Evolutionary conservation across 1,140 invertebrate species (phyloP).

Genomic region (Cataglyphis hispanica): DNA sequence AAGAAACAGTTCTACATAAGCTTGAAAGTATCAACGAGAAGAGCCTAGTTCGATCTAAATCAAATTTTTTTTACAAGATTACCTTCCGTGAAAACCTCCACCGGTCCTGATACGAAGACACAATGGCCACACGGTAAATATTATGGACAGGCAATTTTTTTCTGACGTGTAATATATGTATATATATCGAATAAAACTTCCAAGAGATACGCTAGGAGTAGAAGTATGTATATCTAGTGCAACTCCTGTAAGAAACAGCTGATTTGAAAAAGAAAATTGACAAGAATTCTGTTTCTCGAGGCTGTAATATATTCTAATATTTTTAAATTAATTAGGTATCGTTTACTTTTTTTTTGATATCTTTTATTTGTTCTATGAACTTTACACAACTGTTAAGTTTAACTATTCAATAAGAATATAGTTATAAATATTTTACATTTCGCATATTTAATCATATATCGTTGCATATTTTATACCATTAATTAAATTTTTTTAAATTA

Average conservation of each 20-base stretch:
- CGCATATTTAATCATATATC: background rate
- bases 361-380: background rate
- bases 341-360: background rate
- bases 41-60: constrained; percentile 34
- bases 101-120: constrained; percentile 25
- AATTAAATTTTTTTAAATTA: background rate
- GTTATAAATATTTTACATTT: background rate
- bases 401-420: background rate
- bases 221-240: constrained; percentile 29
- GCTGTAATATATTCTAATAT: background rate
- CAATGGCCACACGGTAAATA: constrained; percentile 13
- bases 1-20: constrained; percentile 57
- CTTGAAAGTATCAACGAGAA: constrained; percentile 51
- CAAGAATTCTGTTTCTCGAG: constrained; percentile 3
- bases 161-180: constrained; percentile 31
- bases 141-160: constrained; percentile 42
- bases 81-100: constrained; percentile 10
- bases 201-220: constrained; percentile 21
- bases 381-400: background rate
- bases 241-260: constrained; percentile 10
- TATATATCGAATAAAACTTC: constrained; percentile 51
- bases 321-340: background rate
- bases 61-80: constrained; percentile 45
- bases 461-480: background rate
- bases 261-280: constrained; percentile 6